A percentile compares a stretch with the other conserved stretches of the same genome.
phyloP scores from a whole-genome alignment of 2,797 vertebrate species.

The Pantherophis alleghaniensis region DNA sequence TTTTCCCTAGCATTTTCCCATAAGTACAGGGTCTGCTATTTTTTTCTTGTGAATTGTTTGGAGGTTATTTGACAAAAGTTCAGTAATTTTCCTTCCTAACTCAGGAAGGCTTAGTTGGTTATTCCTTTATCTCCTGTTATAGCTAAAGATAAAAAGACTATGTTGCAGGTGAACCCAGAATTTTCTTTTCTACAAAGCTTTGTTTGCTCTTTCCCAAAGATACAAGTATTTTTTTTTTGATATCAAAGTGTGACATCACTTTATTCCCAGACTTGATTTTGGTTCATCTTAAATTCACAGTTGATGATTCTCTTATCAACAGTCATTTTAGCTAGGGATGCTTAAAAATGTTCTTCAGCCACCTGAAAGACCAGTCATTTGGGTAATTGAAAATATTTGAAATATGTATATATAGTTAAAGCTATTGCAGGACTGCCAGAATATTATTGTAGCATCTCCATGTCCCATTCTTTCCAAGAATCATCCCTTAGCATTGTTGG shows the following conservation, averaged over 20 bases:
- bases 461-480: neutral
- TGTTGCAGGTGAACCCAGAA: neutral
- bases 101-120: neutral
- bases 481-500: neutral
- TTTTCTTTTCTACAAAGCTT: neutral
- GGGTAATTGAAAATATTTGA: neutral
- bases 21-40: neutral
- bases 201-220: neutral
- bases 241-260: neutral
- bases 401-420: neutral
- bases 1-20: neutral
- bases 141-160: neutral
- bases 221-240: neutral
- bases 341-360: neutral
- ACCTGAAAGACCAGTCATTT: neutral
- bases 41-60: neutral
- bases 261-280: neutral
- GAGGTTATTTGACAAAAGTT: neutral
- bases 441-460: neutral
- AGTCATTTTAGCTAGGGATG: neutral
- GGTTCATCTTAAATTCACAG: neutral
- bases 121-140: neutral
- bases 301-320: neutral
- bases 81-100: neutral
- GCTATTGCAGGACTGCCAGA: neutral